Percentiles rank a stretch among this genome's conserved stretches.
Evolutionary conservation across 2,888 invertebrate genomes (phyloP).

Genomic region (Lasioglossum oenotherae): DNA sequence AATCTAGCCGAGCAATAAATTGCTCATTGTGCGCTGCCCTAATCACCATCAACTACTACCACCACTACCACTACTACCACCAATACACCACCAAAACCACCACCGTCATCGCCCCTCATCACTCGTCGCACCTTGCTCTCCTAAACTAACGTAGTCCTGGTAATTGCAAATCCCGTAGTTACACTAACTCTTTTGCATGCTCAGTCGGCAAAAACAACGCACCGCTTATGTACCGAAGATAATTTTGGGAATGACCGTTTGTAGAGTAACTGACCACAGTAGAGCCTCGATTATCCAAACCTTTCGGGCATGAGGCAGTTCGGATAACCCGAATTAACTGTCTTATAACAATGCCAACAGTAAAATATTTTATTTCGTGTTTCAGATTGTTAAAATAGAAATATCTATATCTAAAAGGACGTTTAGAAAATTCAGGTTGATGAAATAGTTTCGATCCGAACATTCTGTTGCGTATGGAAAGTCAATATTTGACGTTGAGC

Average conservation of each 20-base stretch:
- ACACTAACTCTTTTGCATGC: slow-evolving; percentile 68
- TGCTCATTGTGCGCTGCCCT: slow-evolving; percentile 74
- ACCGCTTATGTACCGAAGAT: slow-evolving; percentile 14
- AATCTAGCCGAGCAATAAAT: slow-evolving; percentile 82
- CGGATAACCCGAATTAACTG: background rate
- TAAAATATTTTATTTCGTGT: too few species aligned
- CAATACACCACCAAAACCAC: slow-evolving; percentile 60
- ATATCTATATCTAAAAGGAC: too few species aligned
- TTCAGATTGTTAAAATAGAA: too few species aligned
- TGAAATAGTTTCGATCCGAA: background rate
- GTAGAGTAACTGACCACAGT: background rate
- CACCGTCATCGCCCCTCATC: slow-evolving; percentile 69
- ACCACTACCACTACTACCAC: slow-evolving; percentile 63
- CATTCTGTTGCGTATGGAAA: background rate
- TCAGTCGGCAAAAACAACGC: slow-evolving; percentile 19
- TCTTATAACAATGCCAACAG: too few species aligned
- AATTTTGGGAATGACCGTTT: background rate
- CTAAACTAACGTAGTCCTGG: slow-evolving; percentile 74
- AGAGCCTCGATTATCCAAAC: background rate
- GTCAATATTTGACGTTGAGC: too few species aligned
- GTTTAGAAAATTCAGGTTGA: background rate
- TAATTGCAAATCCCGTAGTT: slow-evolving; percentile 72
- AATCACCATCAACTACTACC: slow-evolving; percentile 72
- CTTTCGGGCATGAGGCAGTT: background rate
- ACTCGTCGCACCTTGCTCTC: slow-evolving; percentile 71